Evolutionary conservation across 2,797 vertebrate species (phyloP).

Genomic region (Podarcis siculus): DNA sequence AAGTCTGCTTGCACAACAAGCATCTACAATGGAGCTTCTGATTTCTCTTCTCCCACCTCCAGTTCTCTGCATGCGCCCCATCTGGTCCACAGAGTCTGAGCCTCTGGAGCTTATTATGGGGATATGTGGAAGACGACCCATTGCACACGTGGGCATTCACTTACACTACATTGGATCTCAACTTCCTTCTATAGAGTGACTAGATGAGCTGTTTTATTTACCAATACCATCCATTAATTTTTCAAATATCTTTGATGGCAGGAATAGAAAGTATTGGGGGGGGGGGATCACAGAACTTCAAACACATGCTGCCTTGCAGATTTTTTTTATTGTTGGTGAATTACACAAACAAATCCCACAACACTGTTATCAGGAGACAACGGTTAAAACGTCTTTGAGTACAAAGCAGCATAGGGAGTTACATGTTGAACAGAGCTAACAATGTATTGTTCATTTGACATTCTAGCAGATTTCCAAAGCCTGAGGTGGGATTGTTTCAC

Average conservation of each 20-base stretch:
- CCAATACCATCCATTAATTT: background rate
- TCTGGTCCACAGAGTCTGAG: no score
- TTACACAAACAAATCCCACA: constrained; percentile 44
- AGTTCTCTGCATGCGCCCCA: no score
- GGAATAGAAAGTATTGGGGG: background rate
- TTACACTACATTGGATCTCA: no score
- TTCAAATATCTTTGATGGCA: background rate
- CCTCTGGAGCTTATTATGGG: no score
- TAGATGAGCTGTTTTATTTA: background rate
- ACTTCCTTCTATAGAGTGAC: background rate
- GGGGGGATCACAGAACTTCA: background rate
- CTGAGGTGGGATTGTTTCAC: constrained; percentile 15
- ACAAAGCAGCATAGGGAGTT: constrained; percentile 29
- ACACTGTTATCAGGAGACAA: background rate
- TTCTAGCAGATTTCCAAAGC: constrained; percentile 54
- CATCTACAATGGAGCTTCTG: no score
- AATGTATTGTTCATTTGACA: constrained; percentile 27
- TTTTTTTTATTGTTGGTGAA: constrained; percentile 57
- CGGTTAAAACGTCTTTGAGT: constrained; percentile 42
- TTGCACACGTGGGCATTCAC: background rate
- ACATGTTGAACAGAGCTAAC: constrained; percentile 41
- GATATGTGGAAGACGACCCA: no score
- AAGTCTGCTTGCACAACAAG: no score
- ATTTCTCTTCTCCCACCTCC: no score
- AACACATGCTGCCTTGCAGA: constrained; percentile 51